phyloP scores from a whole-genome alignment of 92 coral and sea anemone species.

The Epizoanthus scotinus region DNA sequence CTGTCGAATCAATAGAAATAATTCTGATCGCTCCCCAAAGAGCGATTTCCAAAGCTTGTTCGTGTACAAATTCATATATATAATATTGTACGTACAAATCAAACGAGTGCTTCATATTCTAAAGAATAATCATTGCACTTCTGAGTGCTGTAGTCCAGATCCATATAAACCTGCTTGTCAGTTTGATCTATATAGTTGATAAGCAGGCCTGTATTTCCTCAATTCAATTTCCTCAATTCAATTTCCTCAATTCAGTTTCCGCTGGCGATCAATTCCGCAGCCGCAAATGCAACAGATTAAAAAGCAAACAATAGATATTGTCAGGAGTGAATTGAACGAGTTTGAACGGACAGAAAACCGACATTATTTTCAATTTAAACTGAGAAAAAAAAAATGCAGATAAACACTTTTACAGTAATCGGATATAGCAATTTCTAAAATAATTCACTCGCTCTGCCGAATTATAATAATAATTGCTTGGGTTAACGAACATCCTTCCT shows the following conservation, averaged over 20 bases:
- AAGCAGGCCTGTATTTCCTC: neutral
- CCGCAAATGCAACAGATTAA: neutral
- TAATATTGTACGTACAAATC: neutral
- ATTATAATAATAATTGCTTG: neutral
- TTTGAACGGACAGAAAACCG: neutral
- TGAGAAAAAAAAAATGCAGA: neutral
- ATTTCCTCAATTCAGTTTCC: neutral
- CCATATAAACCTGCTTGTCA: neutral
- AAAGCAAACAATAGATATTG: neutral
- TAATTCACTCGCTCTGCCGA: neutral
- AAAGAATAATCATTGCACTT: no score
- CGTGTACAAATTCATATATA: neutral
- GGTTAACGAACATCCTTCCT: neutral
- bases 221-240: no score
- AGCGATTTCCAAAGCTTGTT: neutral
- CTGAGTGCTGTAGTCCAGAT: no score
- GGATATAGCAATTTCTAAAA: neutral
- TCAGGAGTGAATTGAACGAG: neutral
- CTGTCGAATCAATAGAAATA: neutral
- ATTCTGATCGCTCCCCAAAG: conserved; percentile 27
- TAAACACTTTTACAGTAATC: neutral
- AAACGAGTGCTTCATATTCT: neutral
- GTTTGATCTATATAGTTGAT: neutral
- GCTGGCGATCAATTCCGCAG: neutral
- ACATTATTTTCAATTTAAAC: neutral